Evolutionary conservation across 2,888 invertebrate genomes (phyloP).

Genomic region (Reticulitermes lucifugus): DNA sequence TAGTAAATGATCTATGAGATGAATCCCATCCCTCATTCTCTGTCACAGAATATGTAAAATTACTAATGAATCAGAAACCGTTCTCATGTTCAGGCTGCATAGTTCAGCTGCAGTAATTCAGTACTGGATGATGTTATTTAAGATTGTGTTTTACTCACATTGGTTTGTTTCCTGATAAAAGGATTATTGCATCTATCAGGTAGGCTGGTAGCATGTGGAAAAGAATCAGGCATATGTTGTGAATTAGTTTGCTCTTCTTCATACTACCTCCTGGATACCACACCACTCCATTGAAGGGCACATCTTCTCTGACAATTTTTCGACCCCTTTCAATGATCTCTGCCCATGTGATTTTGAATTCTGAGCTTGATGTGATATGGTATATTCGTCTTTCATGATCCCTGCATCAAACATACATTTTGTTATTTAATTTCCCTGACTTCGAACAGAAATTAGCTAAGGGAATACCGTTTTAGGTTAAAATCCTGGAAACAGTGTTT

Average conservation of each 20-base stretch:
- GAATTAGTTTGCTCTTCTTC: constrained; percentile 81
- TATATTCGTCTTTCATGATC: constrained; percentile 70
- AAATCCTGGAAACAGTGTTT: too few species aligned
- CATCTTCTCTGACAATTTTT: constrained; percentile 76
- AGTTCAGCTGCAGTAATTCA: too few species aligned
- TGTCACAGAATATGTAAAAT: too few species aligned
- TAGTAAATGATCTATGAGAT: too few species aligned
- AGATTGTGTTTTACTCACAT: constrained; percentile 71
- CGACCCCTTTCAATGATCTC: constrained; percentile 87
- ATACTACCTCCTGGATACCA: constrained; percentile 92
- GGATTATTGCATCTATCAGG: constrained; percentile 81
- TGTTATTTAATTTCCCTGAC: too few species aligned
- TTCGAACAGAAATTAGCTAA: too few species aligned
- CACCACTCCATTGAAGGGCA: constrained; percentile 88
- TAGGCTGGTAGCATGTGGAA: constrained; percentile 94
- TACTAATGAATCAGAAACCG: background rate
- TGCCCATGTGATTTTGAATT: constrained; percentile 84
- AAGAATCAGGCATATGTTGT: constrained; percentile 85
- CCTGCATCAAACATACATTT: constrained; percentile 61
- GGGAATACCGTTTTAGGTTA: too few species aligned
- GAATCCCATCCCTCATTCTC: too few species aligned
- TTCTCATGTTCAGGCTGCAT: background rate
- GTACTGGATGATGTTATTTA: too few species aligned
- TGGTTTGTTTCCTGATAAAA: constrained; percentile 87
- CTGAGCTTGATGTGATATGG: constrained; percentile 84